These are phyloP conservation scores for Belonocnema kinseyi DNA, from an alignment of 1,140 invertebrate species.

Conservation along the genomic window DNA sequence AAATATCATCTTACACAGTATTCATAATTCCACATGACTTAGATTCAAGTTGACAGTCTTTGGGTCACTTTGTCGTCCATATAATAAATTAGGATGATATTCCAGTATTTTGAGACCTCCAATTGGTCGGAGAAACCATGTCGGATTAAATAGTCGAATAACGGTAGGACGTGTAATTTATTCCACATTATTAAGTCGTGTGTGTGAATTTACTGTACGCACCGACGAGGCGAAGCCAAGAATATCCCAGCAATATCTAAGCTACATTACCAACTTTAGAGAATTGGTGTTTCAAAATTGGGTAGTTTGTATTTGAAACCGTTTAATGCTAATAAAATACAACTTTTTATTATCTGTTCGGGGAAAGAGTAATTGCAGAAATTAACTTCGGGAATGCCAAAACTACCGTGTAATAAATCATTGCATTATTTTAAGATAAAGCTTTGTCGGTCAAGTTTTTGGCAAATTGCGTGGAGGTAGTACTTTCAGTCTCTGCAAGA, in stretches of 20 bases:
- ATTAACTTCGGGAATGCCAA: no score
- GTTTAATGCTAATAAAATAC: neutral
- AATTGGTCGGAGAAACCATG: neutral
- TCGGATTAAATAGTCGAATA: slow-evolving; percentile 41
- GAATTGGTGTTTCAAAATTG: slow-evolving; percentile 3
- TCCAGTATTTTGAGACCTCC: slow-evolving; percentile 27
- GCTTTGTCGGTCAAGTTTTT: no score
- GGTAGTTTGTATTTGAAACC: neutral
- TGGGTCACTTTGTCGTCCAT: slow-evolving; percentile 33
- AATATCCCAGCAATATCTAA: slow-evolving; percentile 32
- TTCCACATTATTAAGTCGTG: slow-evolving; percentile 42
- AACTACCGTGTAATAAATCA: no score
- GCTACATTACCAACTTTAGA: neutral
- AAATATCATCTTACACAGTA: no score
- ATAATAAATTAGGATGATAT: neutral
- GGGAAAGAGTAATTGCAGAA: slow-evolving; percentile 9
- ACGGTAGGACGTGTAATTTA: slow-evolving; percentile 52
- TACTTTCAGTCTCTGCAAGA: no score
- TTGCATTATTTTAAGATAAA: no score
- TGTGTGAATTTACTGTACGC: slow-evolving; percentile 1
- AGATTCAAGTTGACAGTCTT: slow-evolving; percentile 47
- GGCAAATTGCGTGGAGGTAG: no score
- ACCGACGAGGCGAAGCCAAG: slow-evolving; percentile 31
- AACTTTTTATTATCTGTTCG: slow-evolving; percentile 30
- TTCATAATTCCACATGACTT: neutral